Evolutionary conservation across 2,888 invertebrate species (phyloP).

Genomic region (Bellardia pandia): DNA sequence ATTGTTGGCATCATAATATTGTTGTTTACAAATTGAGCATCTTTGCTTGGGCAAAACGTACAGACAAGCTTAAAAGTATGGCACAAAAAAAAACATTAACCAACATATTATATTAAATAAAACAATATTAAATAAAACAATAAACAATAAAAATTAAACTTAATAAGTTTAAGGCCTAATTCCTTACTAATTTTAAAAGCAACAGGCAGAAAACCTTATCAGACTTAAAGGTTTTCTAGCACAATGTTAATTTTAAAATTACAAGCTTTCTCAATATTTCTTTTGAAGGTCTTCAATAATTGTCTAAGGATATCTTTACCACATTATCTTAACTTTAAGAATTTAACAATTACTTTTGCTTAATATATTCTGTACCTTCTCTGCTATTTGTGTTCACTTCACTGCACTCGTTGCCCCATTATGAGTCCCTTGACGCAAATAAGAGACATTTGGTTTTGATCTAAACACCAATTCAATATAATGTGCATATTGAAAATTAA

Average conservation of each 20-base stretch:
- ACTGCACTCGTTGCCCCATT: not conserved
- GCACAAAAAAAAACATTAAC: not conserved
- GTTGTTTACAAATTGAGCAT: conserved; percentile 53
- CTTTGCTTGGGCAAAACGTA: not conserved
- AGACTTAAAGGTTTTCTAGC: too few species aligned
- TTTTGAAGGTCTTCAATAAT: not conserved
- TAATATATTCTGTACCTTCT: not conserved
- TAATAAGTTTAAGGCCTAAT: too few species aligned
- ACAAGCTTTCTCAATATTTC: too few species aligned
- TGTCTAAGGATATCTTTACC: not conserved
- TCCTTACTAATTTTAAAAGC: too few species aligned
- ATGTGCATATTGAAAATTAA: conserved; percentile 59
- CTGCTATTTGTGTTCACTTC: not conserved
- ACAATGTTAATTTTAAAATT: too few species aligned
- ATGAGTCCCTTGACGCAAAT: conserved; percentile 50
- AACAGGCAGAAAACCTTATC: too few species aligned
- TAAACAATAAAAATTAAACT: too few species aligned
- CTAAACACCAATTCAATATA: conserved; percentile 57
- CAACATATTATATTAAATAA: too few species aligned
- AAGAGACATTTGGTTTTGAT: conserved; percentile 32
- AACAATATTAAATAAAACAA: too few species aligned
- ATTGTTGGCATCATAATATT: conserved; percentile 54
- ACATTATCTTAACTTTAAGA: not conserved
- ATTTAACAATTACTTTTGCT: not conserved
- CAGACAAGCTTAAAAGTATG: not conserved